Conservation (phyloP, 2,888 invertebrate genomes). For the Synergus itoensis region DNA sequence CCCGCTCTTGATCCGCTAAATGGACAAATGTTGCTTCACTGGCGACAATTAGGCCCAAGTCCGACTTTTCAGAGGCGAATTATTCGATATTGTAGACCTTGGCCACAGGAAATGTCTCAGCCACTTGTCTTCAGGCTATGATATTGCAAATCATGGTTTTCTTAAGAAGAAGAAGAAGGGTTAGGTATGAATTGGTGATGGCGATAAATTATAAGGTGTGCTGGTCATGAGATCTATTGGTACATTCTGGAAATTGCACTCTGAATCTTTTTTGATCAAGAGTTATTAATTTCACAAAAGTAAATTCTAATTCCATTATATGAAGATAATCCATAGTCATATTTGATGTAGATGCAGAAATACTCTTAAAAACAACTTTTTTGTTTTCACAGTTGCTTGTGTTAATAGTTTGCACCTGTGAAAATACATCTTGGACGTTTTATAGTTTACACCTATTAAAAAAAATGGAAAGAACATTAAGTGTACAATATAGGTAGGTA, state of each 20-base stretch:
- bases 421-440: not conserved
- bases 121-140: slow-evolving; percentile 17
- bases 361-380: not conserved
- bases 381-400: not conserved
- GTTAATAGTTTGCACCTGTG: slow-evolving; percentile 1
- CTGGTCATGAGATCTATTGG: not conserved
- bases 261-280: not conserved
- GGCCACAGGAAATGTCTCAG: slow-evolving; percentile 22
- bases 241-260: slow-evolving; percentile 9
- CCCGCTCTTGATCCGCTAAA: slow-evolving; percentile 1
- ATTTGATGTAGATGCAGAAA: not conserved
- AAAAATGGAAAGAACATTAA: not conserved
- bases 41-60: slow-evolving; percentile 24
- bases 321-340: not conserved
- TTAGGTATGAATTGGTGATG: not conserved
- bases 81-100: slow-evolving; percentile 25
- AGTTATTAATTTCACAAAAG: not conserved
- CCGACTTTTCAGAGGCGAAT: slow-evolving; percentile 25
- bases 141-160: slow-evolving; percentile 27
- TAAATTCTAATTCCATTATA: too few species aligned
- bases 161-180: not conserved
- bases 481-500: not conserved
- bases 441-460: not conserved
- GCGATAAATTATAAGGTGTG: slow-evolving; percentile 23
- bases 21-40: slow-evolving; percentile 22